A percentile compares a stretch with the other conserved stretches of the same genome.
phyloP scores from a whole-genome alignment of 2,113 vertebrate genomes.

The Megaceryle torquata region DNA sequence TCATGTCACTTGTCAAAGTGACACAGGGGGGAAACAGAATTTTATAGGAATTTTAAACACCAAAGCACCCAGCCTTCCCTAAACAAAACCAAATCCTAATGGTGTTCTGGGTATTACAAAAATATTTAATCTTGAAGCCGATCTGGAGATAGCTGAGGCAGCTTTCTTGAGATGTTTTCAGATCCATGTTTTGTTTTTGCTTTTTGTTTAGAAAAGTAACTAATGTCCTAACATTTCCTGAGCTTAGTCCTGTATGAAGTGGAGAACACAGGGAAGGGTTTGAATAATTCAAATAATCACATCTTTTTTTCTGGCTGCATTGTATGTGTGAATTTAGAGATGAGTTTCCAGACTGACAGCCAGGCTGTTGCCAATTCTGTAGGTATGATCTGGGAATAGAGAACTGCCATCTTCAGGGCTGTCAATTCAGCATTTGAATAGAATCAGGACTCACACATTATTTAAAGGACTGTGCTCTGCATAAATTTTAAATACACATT shows the following conservation, averaged over 20 bases:
- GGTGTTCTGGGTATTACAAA: neutral
- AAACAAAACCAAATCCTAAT: neutral
- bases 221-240: neutral
- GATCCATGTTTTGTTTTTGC: neutral
- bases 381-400: neutral
- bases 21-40: neutral
- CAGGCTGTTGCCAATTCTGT: neutral
- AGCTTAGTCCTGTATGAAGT: neutral
- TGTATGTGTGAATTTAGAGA: neutral
- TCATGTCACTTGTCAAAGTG: neutral
- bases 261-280: neutral
- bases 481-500: neutral
- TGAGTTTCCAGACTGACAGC: conserved; percentile 6
- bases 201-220: neutral
- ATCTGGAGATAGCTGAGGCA: neutral
- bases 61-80: rapidly evolving
- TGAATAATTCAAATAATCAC: neutral
- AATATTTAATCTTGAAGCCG: neutral
- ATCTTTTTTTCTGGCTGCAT: neutral
- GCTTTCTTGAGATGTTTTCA: neutral
- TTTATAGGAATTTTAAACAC: neutral
- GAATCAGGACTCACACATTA: neutral
- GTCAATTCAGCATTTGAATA: neutral
- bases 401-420: neutral
- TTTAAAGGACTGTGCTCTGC: conserved; percentile 2